Evolutionary conservation across 1,140 invertebrate species (phyloP).

Genomic region (Drosophila biarmipes): DNA sequence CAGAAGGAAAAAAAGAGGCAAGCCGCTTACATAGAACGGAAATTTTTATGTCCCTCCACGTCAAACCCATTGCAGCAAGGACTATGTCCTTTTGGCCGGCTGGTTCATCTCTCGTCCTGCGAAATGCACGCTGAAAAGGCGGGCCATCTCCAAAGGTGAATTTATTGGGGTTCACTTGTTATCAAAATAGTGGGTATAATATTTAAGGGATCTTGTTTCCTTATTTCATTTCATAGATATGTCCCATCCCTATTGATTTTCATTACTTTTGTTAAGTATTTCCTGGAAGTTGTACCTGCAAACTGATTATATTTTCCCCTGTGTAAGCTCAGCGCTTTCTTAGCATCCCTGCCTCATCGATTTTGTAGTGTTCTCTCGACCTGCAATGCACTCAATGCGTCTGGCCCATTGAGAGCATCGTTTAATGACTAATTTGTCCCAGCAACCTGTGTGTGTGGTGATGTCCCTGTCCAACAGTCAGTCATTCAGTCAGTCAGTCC

Average conservation of each 20-base stretch:
- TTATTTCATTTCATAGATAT: not conserved
- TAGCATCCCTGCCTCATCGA: conserved; percentile 34
- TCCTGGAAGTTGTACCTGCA: too few relatives aligned
- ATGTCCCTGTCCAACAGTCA: conserved; percentile 17
- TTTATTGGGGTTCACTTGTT: not conserved
- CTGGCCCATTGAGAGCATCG: conserved; percentile 43
- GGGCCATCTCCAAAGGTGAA: not conserved
- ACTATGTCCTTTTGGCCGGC: conserved; percentile 25
- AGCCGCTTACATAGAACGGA: conserved; percentile 55
- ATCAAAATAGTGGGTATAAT: not conserved
- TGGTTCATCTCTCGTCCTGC: conserved; percentile 4
- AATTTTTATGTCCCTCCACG: conserved; percentile 81
- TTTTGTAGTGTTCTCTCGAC: conserved; percentile 50
- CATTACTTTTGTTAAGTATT: not conserved
- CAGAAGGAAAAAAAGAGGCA: conserved; percentile 33
- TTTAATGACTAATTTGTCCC: conserved; percentile 74
- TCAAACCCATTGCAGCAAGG: conserved; percentile 70
- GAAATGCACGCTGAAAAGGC: conserved; percentile 14
- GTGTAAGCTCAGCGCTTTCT: conserved; percentile 27
- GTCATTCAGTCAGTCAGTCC: conserved; percentile 40
- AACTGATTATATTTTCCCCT: not conserved
- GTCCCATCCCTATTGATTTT: too few relatives aligned
- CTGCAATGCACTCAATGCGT: conserved; percentile 24
- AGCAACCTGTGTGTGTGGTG: conserved; percentile 29
- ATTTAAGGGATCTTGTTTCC: not conserved